Evolutionary conservation across 2,888 invertebrate genomes (phyloP).

Genomic region (Pristionchus maxplancki): DNA sequence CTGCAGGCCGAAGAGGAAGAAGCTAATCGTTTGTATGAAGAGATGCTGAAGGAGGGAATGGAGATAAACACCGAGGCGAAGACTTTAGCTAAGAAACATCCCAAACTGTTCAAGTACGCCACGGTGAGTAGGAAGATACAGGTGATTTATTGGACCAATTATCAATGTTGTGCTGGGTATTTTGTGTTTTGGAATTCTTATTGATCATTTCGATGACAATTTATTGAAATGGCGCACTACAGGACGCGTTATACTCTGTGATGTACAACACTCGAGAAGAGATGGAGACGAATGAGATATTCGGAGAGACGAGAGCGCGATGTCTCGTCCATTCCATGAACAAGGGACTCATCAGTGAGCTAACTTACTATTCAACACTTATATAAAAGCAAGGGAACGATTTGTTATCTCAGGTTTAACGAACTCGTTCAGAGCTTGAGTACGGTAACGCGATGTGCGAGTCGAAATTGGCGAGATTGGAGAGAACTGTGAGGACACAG

Average conservation of each 20-base stretch:
- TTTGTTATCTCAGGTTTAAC: no score
- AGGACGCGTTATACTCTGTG: background rate
- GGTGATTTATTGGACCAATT: background rate
- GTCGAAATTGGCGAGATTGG: constrained; percentile 37
- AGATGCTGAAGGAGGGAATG: constrained; percentile 17
- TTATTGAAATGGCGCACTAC: background rate
- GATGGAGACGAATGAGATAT: constrained; percentile 2
- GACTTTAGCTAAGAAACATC: background rate
- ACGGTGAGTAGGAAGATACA: constrained; percentile 7
- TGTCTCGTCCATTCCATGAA: constrained; percentile 24
- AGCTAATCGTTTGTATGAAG: background rate
- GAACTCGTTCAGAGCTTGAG: background rate
- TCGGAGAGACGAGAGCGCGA: constrained; percentile 25
- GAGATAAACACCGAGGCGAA: background rate
- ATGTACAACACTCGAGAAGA: constrained; percentile 6
- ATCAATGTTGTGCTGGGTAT: background rate
- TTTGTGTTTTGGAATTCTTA: background rate
- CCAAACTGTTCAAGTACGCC: background rate
- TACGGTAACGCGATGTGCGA: constrained; percentile 11
- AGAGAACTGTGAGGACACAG: background rate
- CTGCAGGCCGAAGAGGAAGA: background rate
- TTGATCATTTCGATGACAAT: background rate
- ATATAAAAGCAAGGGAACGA: no score
- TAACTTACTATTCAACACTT: background rate
- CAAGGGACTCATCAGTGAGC: background rate